Percentiles rank a stretch among this genome's conserved stretches.
Evolutionary conservation across 2,113 vertebrate genomes (phyloP).

Genomic region (Eonycteris spelaea): DNA sequence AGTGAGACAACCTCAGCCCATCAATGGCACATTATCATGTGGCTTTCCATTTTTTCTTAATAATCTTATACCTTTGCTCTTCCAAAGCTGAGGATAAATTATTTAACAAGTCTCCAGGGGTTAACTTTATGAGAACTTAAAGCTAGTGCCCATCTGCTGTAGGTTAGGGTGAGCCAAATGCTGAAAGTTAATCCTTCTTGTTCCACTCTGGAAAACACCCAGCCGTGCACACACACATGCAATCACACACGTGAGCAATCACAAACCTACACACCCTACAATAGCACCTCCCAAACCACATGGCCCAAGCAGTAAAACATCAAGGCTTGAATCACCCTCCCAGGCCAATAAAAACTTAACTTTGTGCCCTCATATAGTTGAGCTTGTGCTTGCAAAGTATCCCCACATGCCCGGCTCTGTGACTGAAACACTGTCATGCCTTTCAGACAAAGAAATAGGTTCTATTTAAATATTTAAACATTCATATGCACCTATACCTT

Average conservation of each 20-base stretch:
- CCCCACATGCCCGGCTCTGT: constrained; percentile 53
- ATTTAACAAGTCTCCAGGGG: constrained; percentile 73
- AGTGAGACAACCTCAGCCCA: constrained; percentile 53
- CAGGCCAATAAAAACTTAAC: constrained; percentile 74
- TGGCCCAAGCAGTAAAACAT: constrained; percentile 78
- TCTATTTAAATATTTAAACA: constrained; percentile 61
- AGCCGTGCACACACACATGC: constrained; percentile 42
- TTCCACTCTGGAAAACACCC: constrained; percentile 73
- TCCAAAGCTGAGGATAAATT: constrained; percentile 78
- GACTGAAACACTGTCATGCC: constrained; percentile 49
- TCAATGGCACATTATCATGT: constrained; percentile 73
- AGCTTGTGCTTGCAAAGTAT: constrained; percentile 52
- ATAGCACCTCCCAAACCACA: constrained; percentile 68
- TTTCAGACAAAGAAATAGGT: constrained; percentile 46
- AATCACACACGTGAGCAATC: constrained; percentile 43
- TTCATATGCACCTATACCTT: constrained; percentile 29
- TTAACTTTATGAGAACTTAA: constrained; percentile 69
- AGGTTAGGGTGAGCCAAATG: constrained; percentile 69
- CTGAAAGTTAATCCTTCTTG: constrained; percentile 69
- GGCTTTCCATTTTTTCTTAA: constrained; percentile 78
- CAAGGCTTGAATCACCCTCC: constrained; percentile 68
- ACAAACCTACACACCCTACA: constrained; percentile 19
- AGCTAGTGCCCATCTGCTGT: constrained; percentile 72
- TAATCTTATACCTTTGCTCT: constrained; percentile 76
- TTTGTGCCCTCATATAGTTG: constrained; percentile 50